Conservation (phyloP, 1,140 invertebrate genomes). For the Drosophila leontia region DNA sequence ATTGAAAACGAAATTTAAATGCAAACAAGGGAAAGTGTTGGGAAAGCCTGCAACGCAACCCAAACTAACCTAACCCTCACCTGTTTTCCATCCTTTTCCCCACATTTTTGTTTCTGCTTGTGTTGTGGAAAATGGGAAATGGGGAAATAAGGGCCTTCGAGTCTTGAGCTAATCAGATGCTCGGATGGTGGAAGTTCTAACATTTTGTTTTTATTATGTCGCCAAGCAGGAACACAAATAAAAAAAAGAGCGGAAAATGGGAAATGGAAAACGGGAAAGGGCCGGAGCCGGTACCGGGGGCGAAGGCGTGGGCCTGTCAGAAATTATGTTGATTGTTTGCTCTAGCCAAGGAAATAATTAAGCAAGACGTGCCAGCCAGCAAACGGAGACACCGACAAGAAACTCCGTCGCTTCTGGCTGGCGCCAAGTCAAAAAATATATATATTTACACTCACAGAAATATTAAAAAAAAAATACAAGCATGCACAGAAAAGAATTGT, state of each 20-base stretch:
- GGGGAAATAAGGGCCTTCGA: conserved; percentile 3
- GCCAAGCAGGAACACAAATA: conserved; percentile 24
- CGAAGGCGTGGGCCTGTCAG: conserved; percentile 46
- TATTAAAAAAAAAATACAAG: neutral
- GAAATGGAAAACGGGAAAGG: neutral
- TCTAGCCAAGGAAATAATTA: conserved; percentile 78
- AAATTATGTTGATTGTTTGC: conserved; percentile 81
- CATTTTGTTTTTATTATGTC: conserved; percentile 57
- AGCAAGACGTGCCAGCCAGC: conserved; percentile 64
- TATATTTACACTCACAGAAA: conserved; percentile 26
- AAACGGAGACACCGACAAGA: conserved; percentile 25
- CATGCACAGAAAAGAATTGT: conserved; percentile 2
- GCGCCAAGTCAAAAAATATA: conserved; percentile 61
- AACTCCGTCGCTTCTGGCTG: conserved; percentile 39
- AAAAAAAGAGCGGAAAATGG: conserved; percentile 21
- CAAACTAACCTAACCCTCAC: conserved; percentile 31
- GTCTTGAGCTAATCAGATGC: conserved; percentile 30
- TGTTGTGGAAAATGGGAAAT: conserved; percentile 7
- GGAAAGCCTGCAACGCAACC: conserved; percentile 40
- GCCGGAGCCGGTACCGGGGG: neutral
- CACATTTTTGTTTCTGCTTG: conserved; percentile 6
- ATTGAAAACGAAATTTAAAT: conserved; percentile 74
- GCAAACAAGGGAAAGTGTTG: conserved; percentile 51
- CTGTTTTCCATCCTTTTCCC: conserved; percentile 2
- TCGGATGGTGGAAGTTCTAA: conserved; percentile 26